Conservation (phyloP, 2,888 invertebrate genomes). For the Alloscopus bannaensis region DNA sequence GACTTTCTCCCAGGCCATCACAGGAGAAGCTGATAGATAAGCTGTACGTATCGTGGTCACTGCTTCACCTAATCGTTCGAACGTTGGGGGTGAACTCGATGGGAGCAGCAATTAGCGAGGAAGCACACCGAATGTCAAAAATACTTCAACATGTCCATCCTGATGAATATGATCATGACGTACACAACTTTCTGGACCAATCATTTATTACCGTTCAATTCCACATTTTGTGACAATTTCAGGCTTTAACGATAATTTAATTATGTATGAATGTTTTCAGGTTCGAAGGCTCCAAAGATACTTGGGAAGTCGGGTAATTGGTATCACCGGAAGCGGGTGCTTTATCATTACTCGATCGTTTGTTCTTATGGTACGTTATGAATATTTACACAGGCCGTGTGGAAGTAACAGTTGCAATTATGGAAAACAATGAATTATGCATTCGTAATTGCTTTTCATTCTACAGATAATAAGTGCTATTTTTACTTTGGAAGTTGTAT, state of each 20-base stretch:
- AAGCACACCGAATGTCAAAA: conserved; percentile 62
- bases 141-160: conserved; percentile 67
- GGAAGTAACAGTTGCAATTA: background rate
- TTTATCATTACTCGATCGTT: conserved; percentile 70
- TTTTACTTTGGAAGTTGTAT: conserved; percentile 70
- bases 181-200: conserved; percentile 19
- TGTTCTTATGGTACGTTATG: conserved; percentile 67
- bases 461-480: conserved; percentile 69
- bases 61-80: conserved; percentile 65
- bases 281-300: conserved; percentile 66
- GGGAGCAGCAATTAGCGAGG: conserved; percentile 67
- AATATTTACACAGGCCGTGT: background rate
- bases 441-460: too few relatives aligned
- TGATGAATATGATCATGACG: conserved; percentile 68
- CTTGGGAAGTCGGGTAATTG: conserved; percentile 62
- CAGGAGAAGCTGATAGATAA: conserved; percentile 41
- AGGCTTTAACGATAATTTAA: background rate
- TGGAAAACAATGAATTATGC: conserved; percentile 14
- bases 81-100: conserved; percentile 68
- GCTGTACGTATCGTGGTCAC: conserved; percentile 69
- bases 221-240: background rate
- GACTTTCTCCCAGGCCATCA: conserved; percentile 44
- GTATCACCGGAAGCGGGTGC: conserved; percentile 67
- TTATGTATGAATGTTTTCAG: too few relatives aligned
- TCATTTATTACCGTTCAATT: background rate